Conservation (phyloP, 2,797 vertebrate species). For the Lutjanus argentimaculatus region DNA sequence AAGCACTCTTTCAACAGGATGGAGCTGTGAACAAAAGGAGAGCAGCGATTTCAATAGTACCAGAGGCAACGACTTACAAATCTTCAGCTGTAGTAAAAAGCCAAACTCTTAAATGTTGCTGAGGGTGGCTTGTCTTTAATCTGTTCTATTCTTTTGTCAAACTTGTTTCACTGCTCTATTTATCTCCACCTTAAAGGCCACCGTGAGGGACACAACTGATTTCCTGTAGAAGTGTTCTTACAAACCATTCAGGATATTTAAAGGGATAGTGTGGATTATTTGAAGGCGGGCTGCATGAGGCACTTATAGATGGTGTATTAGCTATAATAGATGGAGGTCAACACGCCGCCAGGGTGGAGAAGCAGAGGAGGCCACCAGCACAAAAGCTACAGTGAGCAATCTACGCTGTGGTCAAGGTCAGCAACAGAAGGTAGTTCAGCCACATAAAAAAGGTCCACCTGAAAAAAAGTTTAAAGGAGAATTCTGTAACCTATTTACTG, state of each 20-base stretch:
- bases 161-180: conserved; percentile 35
- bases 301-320: too few species aligned
- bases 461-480: too few species aligned
- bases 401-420: too few species aligned
- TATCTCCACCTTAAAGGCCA: conserved; percentile 15
- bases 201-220: not conserved
- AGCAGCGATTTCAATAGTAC: conserved; percentile 31
- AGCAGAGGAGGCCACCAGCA: too few species aligned
- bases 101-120: conserved; percentile 45
- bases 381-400: too few species aligned
- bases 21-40: conserved; percentile 32
- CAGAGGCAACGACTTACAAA: conserved; percentile 21
- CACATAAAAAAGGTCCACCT: too few species aligned
- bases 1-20: conserved; percentile 42
- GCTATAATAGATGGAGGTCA: too few species aligned
- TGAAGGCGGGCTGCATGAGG: not conserved
- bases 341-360: too few species aligned
- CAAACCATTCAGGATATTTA: conserved; percentile 13
- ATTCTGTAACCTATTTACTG: too few species aligned
- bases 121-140: conserved; percentile 16
- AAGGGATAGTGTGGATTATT: conserved; percentile 1
- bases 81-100: conserved; percentile 24
- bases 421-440: too few species aligned
- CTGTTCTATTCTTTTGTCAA: conserved; percentile 9
- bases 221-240: not conserved